phyloP scores from a whole-genome alignment of 1,140 invertebrate species.

The Drosophila rhopaloa region DNA sequence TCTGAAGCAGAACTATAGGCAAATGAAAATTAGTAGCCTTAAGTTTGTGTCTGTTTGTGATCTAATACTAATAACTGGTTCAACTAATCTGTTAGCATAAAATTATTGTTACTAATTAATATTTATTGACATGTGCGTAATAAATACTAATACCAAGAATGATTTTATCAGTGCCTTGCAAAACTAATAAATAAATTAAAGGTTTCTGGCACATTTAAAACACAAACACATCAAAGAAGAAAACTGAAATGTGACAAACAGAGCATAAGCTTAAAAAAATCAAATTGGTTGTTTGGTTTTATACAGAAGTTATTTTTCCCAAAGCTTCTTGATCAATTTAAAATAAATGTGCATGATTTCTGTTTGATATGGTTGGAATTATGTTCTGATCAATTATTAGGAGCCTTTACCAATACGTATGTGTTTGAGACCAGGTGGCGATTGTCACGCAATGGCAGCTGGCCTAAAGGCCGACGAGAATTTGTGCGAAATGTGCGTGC shows the following conservation, averaged over 20 bases:
- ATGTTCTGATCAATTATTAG: constrained; percentile 37
- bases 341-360: constrained; percentile 17
- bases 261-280: not conserved
- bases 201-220: not conserved
- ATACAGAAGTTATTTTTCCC: no score
- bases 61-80: no score
- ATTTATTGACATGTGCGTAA: no score
- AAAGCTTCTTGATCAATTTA: not conserved
- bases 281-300: not conserved
- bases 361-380: constrained; percentile 25
- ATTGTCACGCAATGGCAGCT: constrained; percentile 70
- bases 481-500: constrained; percentile 75
- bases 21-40: no score
- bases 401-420: not conserved
- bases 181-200: not conserved
- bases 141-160: no score
- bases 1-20: no score
- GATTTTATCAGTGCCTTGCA: no score
- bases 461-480: constrained; percentile 69
- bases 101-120: no score
- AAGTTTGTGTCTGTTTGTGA: no score
- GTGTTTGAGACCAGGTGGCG: constrained; percentile 54
- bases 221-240: not conserved
- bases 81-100: no score
- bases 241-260: not conserved